Evolutionary conservation across 2,113 vertebrate genomes (phyloP), one percentile per base, ranked within the genome.

Genomic region (Nestor notabilis): DNA sequence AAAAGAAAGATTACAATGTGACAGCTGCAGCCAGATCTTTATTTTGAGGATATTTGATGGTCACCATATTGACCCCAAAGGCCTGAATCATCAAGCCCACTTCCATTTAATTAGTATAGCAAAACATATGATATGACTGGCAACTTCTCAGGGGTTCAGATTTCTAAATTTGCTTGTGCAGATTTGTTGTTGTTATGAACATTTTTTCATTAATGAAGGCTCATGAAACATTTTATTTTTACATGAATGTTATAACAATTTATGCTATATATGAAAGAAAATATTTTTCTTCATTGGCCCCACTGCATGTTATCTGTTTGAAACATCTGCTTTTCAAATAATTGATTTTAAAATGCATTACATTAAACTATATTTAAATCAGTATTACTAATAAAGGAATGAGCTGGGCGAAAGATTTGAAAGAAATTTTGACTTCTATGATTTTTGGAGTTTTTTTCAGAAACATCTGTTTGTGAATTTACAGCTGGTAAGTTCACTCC

Each of bases 391-490:
- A 55, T 56, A 63, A 70, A 52, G 21, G 7, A 86, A 64, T 74
- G 5, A 66, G 5, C 5, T 23, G 0, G 0, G 7, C 0, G 53
- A 56, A 75, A 50, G 44, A 27, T 4, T 3, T n/a, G 10, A 79
- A 79, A 71, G 15, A 71, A 18, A 60, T 43, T 50, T 37, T 63
- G 78, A n/a, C 3, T 58, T 63, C 12, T 39, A 10, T 64, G 13
- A 16, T 43, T 72, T 72, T 46, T 10, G 10, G 31, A 11, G 1
- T 43, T 77, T 31, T 70, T 75, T 66, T 39, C 7, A 47, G 33
- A 63, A 19, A 37, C 83, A 44, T 46, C 4, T 70, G 13, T 78
- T 46, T 29, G 16, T 3, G 5, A 50, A 77, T 4, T 41, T 58
- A 29, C 28, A 79, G 10, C 13, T 41, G 20, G 6, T 41, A 25